Evolutionary conservation across 2,888 invertebrate genomes (phyloP).

Genomic region (Eupeodes luniger): DNA sequence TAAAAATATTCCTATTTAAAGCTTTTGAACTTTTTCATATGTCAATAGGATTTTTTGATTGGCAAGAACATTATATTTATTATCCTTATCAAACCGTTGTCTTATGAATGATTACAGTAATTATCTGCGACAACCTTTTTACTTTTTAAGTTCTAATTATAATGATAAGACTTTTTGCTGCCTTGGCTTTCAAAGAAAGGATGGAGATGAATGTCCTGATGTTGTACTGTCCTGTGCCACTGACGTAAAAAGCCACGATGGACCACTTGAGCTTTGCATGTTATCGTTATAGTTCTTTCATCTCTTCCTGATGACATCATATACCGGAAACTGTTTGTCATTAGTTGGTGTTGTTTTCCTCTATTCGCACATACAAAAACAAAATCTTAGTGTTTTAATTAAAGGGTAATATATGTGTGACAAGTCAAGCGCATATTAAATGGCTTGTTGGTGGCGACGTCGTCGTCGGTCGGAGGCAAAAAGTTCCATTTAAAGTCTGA

Average conservation of each 20-base stretch:
- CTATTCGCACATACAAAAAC: not conserved
- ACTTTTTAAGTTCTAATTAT: not conserved
- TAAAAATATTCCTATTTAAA: no score
- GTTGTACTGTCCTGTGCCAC: not conserved
- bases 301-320: not conserved
- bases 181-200: not conserved
- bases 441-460: no score
- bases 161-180: not conserved
- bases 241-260: constrained; percentile 14
- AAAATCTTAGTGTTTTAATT: constrained; percentile 54
- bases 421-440: not conserved
- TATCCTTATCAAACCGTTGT: no score
- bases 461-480: not conserved
- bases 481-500: constrained; percentile 24
- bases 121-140: not conserved
- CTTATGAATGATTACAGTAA: not conserved
- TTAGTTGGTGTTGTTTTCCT: constrained; percentile 15
- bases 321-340: constrained; percentile 24
- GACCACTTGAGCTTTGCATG: constrained; percentile 43
- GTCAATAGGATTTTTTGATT: no score
- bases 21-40: no score
- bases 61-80: no score
- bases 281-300: constrained; percentile 34
- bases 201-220: constrained; percentile 18
- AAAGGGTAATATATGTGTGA: constrained; percentile 29